Evolutionary conservation across 2,888 invertebrate genomes (phyloP), one percentile per base, ranked within the genome.

Genomic region (Carterocephalus palaemon): DNA sequence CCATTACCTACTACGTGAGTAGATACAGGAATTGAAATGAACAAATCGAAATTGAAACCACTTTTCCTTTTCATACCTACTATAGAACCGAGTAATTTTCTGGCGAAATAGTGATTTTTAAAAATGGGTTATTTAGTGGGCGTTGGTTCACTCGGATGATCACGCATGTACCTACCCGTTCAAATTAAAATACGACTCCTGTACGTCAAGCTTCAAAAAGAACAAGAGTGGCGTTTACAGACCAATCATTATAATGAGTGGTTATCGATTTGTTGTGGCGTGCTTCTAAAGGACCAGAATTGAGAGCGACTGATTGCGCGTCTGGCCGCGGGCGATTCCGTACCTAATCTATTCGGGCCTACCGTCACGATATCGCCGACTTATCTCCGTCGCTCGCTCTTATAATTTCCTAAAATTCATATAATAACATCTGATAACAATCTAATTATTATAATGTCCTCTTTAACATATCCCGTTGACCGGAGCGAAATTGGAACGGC

Each of bases 401-500:
- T 82, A 82, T 82, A 82, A 83, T 85, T 84, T 82, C 74, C 69
- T 71, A 67, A 83, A 85, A 82, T 84, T 80, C 81, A 73, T 83
- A 83, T 83, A 82, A 85, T 84, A 84, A 83, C 68, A 75, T 82
- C 81, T 80, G 83, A 84, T 84, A 84, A 83, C 82, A 78, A 83
- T 84, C 82, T 82, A 81, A 85, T 84, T 84, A 83, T 85, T 81
- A 82, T 85, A 85, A 85, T 84, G 80, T 81, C 77, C 84, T 84
- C 70, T 80, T 85, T 84, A 85, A 81, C 80, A 84, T 85, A 83
- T 80, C 75, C 79, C 78, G 78, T 81, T 76, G 70, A 68, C 64
- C 43, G 29, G 29, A 20, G 58, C 70, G 52, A 81, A 82, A 82
- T 84, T 80, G 73, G 79, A 74, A 67, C 71, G 73, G 65, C 71